phyloP scores from a whole-genome alignment of 1,140 invertebrate genomes.

The Yoshiicerus persimilis region DNA sequence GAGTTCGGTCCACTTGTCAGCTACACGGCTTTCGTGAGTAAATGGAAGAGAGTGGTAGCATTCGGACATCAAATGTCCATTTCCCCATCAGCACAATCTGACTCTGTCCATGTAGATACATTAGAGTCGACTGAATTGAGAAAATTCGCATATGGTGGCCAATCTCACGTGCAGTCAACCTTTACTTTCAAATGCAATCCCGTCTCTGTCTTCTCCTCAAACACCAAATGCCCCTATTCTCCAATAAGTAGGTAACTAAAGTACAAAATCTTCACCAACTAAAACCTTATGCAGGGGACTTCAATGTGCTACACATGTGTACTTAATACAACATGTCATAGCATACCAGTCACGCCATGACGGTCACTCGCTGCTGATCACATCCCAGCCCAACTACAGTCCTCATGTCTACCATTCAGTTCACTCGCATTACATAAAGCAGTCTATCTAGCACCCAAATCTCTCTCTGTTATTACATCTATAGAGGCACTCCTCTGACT shows the following conservation, averaged over 20 bases:
- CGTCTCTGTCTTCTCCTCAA: background rate
- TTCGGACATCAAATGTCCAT: slow-evolving; percentile 1
- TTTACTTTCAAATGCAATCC: background rate
- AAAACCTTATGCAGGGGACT: background rate
- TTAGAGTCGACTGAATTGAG: background rate
- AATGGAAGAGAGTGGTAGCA: background rate
- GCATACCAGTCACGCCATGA: background rate
- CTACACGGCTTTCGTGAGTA: background rate
- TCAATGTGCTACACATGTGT: background rate
- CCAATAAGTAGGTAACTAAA: background rate
- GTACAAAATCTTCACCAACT: background rate
- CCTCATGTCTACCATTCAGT: too few species aligned
- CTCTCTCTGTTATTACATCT: too few species aligned
- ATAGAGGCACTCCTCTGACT: too few species aligned
- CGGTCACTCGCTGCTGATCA: background rate
- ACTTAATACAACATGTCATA: background rate
- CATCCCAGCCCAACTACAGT: background rate
- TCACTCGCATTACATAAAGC: too few species aligned
- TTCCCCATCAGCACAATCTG: slow-evolving; percentile 16
- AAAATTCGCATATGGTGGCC: background rate
- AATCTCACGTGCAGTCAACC: background rate
- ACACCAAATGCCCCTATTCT: background rate
- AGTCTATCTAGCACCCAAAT: too few species aligned
- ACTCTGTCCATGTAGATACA: background rate
- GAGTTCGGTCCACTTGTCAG: slow-evolving; percentile 7